Percentiles rank a stretch among this genome's conserved stretches.
Conservation (phyloP, 2,113 vertebrate genomes). For the Cochlearius cochlearius region DNA sequence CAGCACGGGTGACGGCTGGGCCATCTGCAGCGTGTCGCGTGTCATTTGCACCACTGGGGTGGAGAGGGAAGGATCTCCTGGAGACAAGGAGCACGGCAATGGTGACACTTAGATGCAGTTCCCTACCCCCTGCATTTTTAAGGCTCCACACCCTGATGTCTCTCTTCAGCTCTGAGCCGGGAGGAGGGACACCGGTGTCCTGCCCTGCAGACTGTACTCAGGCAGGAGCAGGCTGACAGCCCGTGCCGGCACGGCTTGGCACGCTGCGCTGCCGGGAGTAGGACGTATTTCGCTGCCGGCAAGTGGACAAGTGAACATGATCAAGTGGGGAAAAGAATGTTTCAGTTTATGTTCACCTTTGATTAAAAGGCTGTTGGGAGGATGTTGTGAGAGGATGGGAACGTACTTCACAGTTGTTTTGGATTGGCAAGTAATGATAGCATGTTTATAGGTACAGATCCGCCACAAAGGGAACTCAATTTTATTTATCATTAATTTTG, state of each 20-base stretch:
- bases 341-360: background rate
- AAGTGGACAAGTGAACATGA: rapidly evolving
- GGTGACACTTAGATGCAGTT: background rate
- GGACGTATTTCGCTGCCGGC: background rate
- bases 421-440: conserved; percentile 1
- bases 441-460: conserved; percentile 15
- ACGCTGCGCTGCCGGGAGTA: rapidly evolving
- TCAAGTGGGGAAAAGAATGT: background rate
- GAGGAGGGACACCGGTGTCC: rapidly evolving
- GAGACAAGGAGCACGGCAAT: background rate
- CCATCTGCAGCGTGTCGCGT: background rate
- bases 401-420: background rate
- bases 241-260: background rate
- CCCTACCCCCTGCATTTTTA: rapidly evolving
- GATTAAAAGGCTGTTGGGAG: conserved; percentile 6
- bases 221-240: background rate
- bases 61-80: background rate
- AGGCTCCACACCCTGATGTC: background rate
- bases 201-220: background rate
- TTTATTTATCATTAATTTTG: conserved; percentile 74
- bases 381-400: background rate
- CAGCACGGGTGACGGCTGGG: background rate
- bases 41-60: background rate
- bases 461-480: conserved; percentile 20
- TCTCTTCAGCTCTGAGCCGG: rapidly evolving